phyloP scores from a whole-genome alignment of 1,140 invertebrate species.

The Drosophila azteca region DNA sequence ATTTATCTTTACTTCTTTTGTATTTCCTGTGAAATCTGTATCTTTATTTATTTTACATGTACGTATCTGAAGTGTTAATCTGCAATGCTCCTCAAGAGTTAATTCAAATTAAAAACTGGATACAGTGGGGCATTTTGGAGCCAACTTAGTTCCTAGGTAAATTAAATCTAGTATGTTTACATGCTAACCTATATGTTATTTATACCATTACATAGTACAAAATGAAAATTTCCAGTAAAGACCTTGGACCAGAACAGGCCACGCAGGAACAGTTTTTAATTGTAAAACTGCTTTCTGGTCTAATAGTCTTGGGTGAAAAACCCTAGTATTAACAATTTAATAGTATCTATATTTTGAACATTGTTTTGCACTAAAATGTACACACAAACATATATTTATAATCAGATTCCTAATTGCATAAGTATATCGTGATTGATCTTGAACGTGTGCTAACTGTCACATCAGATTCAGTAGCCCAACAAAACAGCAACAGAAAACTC shows the following conservation, averaged over 20 bases:
- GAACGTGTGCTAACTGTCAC: too few species aligned
- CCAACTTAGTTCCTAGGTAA: conserved; percentile 49
- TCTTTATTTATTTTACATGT: conserved; percentile 32
- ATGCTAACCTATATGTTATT: neutral
- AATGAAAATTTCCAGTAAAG: conserved; percentile 39
- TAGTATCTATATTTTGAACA: conserved; percentile 16
- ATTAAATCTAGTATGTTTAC: conserved; percentile 14
- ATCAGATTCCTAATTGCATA: conserved; percentile 59
- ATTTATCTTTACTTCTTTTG: conserved; percentile 19
- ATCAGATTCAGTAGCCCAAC: too few species aligned
- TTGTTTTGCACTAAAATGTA: conserved; percentile 65
- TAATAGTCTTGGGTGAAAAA: neutral
- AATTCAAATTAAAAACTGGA: conserved; percentile 5
- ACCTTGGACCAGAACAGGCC: neutral
- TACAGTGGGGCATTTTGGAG: conserved; percentile 18
- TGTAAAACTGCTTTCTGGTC: neutral
- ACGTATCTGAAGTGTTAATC: conserved; percentile 34
- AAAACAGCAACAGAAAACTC: too few species aligned
- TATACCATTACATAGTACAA: conserved; percentile 59
- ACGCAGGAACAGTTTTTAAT: neutral
- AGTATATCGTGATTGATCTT: conserved; percentile 9
- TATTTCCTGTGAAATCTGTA: conserved; percentile 19
- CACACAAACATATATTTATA: conserved; percentile 54
- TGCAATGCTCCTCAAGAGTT: conserved; percentile 55
- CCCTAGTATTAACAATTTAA: conserved; percentile 13